Percentiles rank a stretch among this genome's conserved stretches.
Evolutionary conservation across 1,140 invertebrate species (phyloP).

Genomic region (Macrotrachela quadricornifera): DNA sequence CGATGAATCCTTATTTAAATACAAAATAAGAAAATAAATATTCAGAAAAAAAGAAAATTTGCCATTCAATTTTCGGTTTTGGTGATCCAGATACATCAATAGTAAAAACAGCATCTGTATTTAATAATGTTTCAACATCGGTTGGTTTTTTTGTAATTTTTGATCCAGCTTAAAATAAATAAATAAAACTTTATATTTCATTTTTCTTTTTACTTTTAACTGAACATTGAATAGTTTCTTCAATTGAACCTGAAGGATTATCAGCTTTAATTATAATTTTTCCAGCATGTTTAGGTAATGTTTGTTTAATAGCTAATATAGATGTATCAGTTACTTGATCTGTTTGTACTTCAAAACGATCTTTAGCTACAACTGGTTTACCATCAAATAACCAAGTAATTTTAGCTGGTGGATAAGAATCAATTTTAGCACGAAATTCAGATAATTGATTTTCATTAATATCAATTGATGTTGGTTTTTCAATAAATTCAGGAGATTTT

Average conservation of each 20-base stretch:
- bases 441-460: slow-evolving; percentile 57
- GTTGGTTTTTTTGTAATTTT: no score
- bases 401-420: slow-evolving; percentile 21
- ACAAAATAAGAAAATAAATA: no score
- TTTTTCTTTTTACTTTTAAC: slow-evolving; percentile 23
- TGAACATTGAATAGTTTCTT: slow-evolving; percentile 20
- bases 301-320: no score
- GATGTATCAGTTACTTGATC: neutral
- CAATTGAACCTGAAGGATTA: slow-evolving; percentile 21
- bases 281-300: slow-evolving; percentile 23
- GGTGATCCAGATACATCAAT: slow-evolving; percentile 22
- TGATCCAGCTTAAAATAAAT: no score
- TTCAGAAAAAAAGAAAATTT: neutral
- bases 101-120: slow-evolving; percentile 15
- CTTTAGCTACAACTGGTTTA: neutral
- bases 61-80: slow-evolving; percentile 22
- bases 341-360: neutral
- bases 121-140: no score
- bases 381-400: slow-evolving; percentile 1
- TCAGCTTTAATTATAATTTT: slow-evolving; percentile 35
- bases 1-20: no score
- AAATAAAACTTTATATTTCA: no score
- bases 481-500: slow-evolving; percentile 43
- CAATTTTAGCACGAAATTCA: slow-evolving; percentile 66
- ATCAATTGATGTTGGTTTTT: slow-evolving; percentile 55